These are phyloP conservation scores for Drosophila mayri DNA, from an alignment of 1,140 invertebrate species.

Conservation along the genomic window DNA sequence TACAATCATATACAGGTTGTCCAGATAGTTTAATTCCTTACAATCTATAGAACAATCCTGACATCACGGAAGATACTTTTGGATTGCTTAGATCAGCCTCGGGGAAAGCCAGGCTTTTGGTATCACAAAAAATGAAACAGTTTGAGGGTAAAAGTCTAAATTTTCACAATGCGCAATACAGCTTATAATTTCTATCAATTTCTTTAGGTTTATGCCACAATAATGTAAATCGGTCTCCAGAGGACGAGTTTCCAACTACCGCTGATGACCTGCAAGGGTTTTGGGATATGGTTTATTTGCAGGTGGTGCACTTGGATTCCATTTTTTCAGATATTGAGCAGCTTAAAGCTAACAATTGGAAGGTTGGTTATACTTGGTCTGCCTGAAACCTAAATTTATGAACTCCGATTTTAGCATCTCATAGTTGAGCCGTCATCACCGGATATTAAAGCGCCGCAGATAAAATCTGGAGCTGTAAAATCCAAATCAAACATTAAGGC, in stretches of 20 bases:
- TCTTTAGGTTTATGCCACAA: conserved; percentile 87
- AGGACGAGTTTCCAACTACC: conserved; percentile 95
- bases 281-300: conserved; percentile 98
- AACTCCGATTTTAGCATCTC: conserved; percentile 23
- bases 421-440: conserved; percentile 13
- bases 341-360: conserved; percentile 91
- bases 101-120: conserved; percentile 95
- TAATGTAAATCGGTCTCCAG: conserved; percentile 88
- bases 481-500: conserved; percentile 39
- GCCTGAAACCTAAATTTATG: not conserved
- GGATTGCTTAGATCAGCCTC: conserved; percentile 94
- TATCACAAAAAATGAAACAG: conserved; percentile 97
- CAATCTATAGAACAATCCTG: conserved; percentile 68
- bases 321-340: conserved; percentile 91
- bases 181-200: not conserved
- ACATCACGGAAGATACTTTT: conserved; percentile 91
- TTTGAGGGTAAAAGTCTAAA: conserved; percentile 89
- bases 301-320: conserved; percentile 92
- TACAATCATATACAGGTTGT: not conserved
- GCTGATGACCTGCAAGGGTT: conserved; percentile 95
- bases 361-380: conserved; percentile 46
- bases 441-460: conserved; percentile 39
- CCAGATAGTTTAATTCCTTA: not conserved
- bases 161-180: not conserved
- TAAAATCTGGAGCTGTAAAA: conserved; percentile 54